Percentiles rank a stretch among this genome's conserved stretches.
These are phyloP conservation scores for Aphidius gifuensis DNA, from an alignment of 1,140 invertebrate genomes.

Conservation along the genomic window DNA sequence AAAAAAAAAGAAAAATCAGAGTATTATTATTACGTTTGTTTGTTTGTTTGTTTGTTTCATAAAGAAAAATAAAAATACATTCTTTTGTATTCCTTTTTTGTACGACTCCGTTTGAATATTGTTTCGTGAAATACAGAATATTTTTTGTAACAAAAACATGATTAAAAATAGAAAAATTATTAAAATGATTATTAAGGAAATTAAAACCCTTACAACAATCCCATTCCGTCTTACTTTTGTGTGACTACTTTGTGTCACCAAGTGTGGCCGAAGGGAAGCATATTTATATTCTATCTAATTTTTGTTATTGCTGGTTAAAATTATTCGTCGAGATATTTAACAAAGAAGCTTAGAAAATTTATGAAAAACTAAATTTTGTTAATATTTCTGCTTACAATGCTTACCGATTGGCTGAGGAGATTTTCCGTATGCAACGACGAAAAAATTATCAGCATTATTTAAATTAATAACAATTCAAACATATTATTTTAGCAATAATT, in stretches of 20 bases:
- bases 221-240: too few relatives aligned
- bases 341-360: too few relatives aligned
- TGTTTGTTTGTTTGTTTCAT: not conserved
- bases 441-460: constrained; percentile 44
- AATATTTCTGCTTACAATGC: constrained; percentile 36
- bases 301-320: too few relatives aligned
- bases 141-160: not conserved
- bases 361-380: constrained; percentile 12
- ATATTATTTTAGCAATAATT: not conserved
- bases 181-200: too few relatives aligned
- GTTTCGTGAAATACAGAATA: constrained; percentile 13
- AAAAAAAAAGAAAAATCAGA: too few relatives aligned
- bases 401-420: constrained; percentile 46
- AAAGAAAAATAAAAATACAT: not conserved
- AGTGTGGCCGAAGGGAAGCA: too few relatives aligned
- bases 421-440: constrained; percentile 44
- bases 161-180: too few relatives aligned
- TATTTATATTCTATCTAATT: too few relatives aligned
- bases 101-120: constrained; percentile 11
- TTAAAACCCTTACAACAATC: too few relatives aligned
- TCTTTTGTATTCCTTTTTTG: constrained; percentile 16
- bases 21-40: not conserved
- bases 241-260: too few relatives aligned
- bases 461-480: constrained; percentile 37
- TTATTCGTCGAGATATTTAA: too few relatives aligned